Base-by-base conservation (phyloP, 2,888 invertebrate genomes). In the Calameuta pallipes region DNA sequence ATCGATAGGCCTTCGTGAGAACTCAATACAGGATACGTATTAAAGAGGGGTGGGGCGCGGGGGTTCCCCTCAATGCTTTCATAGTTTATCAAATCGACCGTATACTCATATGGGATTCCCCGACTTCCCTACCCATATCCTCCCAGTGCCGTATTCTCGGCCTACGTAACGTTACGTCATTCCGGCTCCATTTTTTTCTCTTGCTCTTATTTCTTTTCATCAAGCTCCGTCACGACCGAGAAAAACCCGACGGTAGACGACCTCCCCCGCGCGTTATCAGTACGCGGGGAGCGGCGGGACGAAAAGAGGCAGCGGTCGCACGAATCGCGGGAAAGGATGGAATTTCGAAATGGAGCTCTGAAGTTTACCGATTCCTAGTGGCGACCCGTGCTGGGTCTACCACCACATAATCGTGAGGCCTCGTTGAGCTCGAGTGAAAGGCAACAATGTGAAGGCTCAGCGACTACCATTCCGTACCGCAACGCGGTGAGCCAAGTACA, bases 381-480 rank as follows among this genome's bases (percentile, higher is more conserved):
- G 74, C 36, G 37, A n/a, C 0, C n/a, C 74, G 35, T 9, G 11
- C 23, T 12, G 74, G 23, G 36, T 74, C n/a, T 34, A 11, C 9
- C 56, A 4, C 23, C 56, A 36, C 36, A 36, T 36, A 12, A 3
- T 56, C 23, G 15, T 9, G 74, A 30, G 30, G 37, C 74, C 74
- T 23, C 36, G 74, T 37, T n/a, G 81, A 83, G 56, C 56, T 82
- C 84, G 82, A 89, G 89, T 90, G 89, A 90, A 90, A 90, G 89
- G 89, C 89, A 89, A 89, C 88, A 88, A 89, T 89, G 88, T 82
- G 89, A 89, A 89, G 89, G 89, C 86, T 85, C 87, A 85, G 82
- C 82, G 84, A 81, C 83, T 71, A 34, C 71, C 15, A 71, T 34
- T 71, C 9, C 33, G 31, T 34, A 56, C 56, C 56, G 56, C 23